Conservation (phyloP, 2,797 vertebrate species). For the Lindbergichthys nudifrons region DNA sequence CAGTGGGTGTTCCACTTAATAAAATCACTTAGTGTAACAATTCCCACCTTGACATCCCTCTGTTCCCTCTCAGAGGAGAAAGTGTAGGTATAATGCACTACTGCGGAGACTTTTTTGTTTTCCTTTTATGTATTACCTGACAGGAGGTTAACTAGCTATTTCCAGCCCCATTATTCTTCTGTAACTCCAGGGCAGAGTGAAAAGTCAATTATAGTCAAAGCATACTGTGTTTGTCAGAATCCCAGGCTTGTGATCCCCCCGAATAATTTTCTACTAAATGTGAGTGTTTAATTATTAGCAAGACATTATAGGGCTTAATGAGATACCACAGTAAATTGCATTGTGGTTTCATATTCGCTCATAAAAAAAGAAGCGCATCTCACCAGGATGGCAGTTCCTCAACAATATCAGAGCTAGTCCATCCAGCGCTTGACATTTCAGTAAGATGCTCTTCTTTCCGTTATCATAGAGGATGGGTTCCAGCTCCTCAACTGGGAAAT, state of each 20-base stretch:
- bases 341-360: slow-evolving; percentile 30
- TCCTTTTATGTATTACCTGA: slow-evolving; percentile 76
- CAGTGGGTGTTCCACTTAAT: slow-evolving; percentile 78
- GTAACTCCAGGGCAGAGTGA: slow-evolving; percentile 74
- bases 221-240: slow-evolving; percentile 69
- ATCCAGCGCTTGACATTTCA: slow-evolving; percentile 73
- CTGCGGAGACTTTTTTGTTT: slow-evolving; percentile 63
- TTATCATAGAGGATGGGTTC: slow-evolving; percentile 67
- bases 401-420: slow-evolving; percentile 57
- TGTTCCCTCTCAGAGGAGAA: slow-evolving; percentile 57
- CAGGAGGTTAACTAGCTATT: slow-evolving; percentile 81
- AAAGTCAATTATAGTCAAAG: slow-evolving; percentile 79
- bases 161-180: slow-evolving; percentile 77
- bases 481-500: slow-evolving; percentile 72
- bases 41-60: slow-evolving; percentile 66
- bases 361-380: slow-evolving; percentile 22
- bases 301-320: slow-evolving; percentile 71
- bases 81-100: slow-evolving; percentile 49
- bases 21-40: slow-evolving; percentile 74
- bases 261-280: slow-evolving; percentile 67
- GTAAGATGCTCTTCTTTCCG: slow-evolving; percentile 65
- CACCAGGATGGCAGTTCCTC: slow-evolving; percentile 34
- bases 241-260: slow-evolving; percentile 51
- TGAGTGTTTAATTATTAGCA: slow-evolving; percentile 71
- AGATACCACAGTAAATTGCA: slow-evolving; percentile 58